Conservation (phyloP, 2,797 vertebrate species). For the Neopelma chrysocephalum region DNA sequence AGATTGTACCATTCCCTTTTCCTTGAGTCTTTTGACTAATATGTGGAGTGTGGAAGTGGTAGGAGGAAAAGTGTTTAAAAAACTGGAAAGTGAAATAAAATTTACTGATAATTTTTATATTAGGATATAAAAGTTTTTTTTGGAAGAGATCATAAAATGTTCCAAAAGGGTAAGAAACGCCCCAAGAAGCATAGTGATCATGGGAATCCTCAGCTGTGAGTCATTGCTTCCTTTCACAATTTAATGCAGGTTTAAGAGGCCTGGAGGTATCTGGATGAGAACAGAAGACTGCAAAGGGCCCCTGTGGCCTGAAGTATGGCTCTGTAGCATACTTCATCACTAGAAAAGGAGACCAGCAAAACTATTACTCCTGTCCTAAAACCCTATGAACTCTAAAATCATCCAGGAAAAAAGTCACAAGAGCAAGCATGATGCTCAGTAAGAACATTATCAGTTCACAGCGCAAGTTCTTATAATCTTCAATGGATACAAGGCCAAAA, state of each 20-base stretch:
- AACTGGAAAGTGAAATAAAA: neutral
- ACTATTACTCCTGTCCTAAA: neutral
- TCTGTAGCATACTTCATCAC: neutral
- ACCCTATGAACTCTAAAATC: neutral
- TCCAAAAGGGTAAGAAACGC: neutral
- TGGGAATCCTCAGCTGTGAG: neutral
- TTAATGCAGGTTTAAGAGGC: neutral
- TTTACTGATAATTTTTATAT: neutral
- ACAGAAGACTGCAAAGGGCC: neutral
- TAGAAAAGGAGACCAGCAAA: neutral
- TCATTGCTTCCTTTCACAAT: neutral
- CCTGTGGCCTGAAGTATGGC: neutral
- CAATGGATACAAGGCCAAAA: neutral
- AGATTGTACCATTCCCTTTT: neutral
- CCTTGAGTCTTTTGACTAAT: neutral
- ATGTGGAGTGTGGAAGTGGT: accelerated
- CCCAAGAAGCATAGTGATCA: neutral
- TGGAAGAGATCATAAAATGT: neutral
- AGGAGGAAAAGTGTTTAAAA: neutral
- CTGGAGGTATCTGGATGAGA: neutral
- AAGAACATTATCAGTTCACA: neutral
- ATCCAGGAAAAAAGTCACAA: neutral
- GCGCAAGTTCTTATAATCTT: neutral
- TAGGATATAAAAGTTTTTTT: neutral
- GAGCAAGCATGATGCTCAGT: neutral